phyloP scores from a whole-genome alignment of 2,113 vertebrate species.

The Hystrix cristata region DNA sequence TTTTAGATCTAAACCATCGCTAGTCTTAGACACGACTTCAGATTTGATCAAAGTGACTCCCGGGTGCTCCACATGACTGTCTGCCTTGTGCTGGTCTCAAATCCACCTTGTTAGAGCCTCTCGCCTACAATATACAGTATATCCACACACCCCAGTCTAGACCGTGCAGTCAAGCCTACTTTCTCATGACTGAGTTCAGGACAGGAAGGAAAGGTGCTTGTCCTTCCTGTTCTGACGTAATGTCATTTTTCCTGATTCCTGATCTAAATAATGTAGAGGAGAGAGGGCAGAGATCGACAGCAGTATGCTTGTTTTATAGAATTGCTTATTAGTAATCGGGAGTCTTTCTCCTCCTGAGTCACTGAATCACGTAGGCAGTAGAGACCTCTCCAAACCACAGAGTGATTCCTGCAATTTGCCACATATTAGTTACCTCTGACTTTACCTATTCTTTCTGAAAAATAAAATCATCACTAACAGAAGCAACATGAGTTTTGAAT shows the following conservation, averaged over 20 bases:
- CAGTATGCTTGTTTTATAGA: not conserved
- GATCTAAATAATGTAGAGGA: not conserved
- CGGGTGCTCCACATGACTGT: not conserved
- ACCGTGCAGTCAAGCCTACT: not conserved
- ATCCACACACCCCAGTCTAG: not conserved
- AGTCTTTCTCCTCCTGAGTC: not conserved
- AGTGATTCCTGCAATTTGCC: not conserved
- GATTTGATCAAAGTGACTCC: not conserved
- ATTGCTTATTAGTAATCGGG: not conserved
- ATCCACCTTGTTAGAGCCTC: not conserved
- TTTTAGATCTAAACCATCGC: not conserved
- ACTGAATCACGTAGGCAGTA: not conserved
- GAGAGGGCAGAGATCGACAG: not conserved
- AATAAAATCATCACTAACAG: not conserved
- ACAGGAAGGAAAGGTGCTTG: not conserved
- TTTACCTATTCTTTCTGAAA: slow-evolving; percentile 39
- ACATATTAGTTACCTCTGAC: not conserved
- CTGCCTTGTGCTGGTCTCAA: not conserved
- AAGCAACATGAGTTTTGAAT: not conserved
- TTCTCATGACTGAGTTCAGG: not conserved
- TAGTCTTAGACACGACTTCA: not conserved
- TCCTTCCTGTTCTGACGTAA: not conserved
- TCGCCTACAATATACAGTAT: not conserved
- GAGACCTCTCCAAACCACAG: not conserved
- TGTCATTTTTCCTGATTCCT: not conserved